Evolutionary conservation across 1,140 invertebrate genomes (phyloP), one percentile per base, ranked within the genome.

Genomic region (Oncopodura yosiiana): DNA sequence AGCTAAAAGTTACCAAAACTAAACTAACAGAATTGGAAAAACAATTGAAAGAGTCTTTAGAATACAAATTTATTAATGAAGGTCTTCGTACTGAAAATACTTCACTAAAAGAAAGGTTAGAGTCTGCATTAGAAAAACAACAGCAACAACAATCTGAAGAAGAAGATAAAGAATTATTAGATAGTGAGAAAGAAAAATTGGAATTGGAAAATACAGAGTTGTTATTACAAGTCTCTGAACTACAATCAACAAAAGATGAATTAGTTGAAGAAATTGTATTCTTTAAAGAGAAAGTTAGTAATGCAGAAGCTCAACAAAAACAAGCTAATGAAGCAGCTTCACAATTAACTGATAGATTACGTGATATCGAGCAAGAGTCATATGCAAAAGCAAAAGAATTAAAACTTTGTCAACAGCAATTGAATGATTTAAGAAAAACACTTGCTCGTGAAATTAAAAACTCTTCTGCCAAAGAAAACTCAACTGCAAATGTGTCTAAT

Each of bases 371-470:
- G n/a, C n/a, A n/a, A n/a, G n/a, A n/a, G n/a, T n/a, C n/a, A n/a
- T n/a, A n/a, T n/a, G n/a, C n/a, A n/a, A n/a, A n/a, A n/a, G n/a
- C n/a, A n/a, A n/a, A n/a, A n/a, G n/a, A n/a, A 9, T 34, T 59
- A 14, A 59, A 48, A 34, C 24, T 41, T 11, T 49, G 52, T 26
- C 43, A 52, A 14, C 57, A 59, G 19, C 57, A 59, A 32, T 8
- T 59, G 16, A 45, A 48, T 36, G 57, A 59, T 19, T 41, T 59
- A n/a, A 49, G 52, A 21, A 59, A 58, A 29, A 36, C 50, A 4
- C 24, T 53, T 4, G 42, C 49, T 0, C 53, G 53, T 21, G 56
- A 58, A 53, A 19, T 51, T 26, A 58, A 52, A 36, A 36, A 42
- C 19, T 45, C 38, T 38, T 32, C 48, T 18, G 39, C 32, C 38